phyloP scores from a whole-genome alignment of 2,797 vertebrate genomes.

The Epinephelus awoara region DNA sequence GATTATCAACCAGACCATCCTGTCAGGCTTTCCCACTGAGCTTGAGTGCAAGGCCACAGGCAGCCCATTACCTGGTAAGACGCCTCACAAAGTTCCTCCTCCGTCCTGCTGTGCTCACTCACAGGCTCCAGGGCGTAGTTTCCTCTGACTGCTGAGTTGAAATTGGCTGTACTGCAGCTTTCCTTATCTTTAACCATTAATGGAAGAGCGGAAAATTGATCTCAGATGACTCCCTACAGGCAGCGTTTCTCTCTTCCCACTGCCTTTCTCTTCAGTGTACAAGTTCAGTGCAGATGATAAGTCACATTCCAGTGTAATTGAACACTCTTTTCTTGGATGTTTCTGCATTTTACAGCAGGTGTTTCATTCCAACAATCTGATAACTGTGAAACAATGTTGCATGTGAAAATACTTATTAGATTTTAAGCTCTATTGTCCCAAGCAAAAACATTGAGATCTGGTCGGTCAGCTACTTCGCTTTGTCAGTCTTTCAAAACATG shows the following conservation, averaged over 20 bases:
- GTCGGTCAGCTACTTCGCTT: neutral
- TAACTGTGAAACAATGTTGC: conserved; percentile 5
- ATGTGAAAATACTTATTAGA: neutral
- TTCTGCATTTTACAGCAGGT: conserved; percentile 25
- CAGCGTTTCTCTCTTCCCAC: conserved; percentile 25
- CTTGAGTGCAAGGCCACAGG: conserved; percentile 93
- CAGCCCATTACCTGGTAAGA: conserved; percentile 91
- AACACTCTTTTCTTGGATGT: conserved; percentile 7
- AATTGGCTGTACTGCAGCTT: conserved; percentile 23
- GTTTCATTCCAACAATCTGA: conserved; percentile 29
- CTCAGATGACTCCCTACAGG: conserved; percentile 48
- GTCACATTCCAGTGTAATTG: conserved; percentile 34
- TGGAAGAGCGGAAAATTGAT: conserved; percentile 51
- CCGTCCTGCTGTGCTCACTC: conserved; percentile 10
- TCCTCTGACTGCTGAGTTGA: conserved; percentile 8
- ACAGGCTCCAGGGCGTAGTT: conserved; percentile 20
- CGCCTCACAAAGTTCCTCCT: conserved; percentile 5
- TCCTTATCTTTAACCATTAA: conserved; percentile 48
- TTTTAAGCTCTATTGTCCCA: neutral
- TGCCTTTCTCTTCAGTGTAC: conserved; percentile 22
- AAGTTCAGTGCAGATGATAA: conserved; percentile 37
- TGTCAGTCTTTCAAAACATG: neutral
- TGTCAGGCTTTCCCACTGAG: conserved; percentile 89
- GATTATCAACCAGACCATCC: conserved; percentile 92
- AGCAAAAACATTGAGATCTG: neutral